These are phyloP conservation scores for Pammene fasciana DNA, from an alignment of 2,888 invertebrate species.

Conservation along the genomic window DNA sequence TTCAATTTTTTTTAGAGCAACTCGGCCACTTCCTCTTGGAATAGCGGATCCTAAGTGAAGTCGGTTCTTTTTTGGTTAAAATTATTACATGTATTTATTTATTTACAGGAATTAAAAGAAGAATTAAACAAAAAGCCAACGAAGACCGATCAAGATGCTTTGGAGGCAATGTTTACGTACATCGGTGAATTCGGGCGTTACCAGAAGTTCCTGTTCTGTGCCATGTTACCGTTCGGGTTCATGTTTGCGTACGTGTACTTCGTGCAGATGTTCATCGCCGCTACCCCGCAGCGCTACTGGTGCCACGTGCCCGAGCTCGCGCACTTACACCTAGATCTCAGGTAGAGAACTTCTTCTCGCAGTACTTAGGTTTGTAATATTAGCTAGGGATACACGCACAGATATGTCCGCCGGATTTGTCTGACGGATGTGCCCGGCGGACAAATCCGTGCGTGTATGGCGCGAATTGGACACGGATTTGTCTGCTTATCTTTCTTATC, in stretches of 20 bases:
- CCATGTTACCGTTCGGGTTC: constrained; percentile 56
- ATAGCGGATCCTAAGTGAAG: too few species aligned
- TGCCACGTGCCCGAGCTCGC: constrained; percentile 60
- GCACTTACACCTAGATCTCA: constrained; percentile 53
- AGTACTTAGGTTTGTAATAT: too few species aligned
- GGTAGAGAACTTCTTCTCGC: constrained; percentile 38
- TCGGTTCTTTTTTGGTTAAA: too few species aligned
- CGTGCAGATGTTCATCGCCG: constrained; percentile 62
- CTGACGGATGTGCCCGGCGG: too few species aligned
- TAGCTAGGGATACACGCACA: too few species aligned
- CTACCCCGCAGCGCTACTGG: constrained; percentile 64
- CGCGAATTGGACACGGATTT: too few species aligned
- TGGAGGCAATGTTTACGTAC: constrained; percentile 60
- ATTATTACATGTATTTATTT: too few species aligned
- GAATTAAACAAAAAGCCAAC: constrained; percentile 49
- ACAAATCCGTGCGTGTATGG: too few species aligned
- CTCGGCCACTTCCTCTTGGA: too few species aligned
- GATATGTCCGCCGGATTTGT: too few species aligned
- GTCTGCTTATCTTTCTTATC: too few species aligned
- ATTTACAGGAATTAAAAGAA: constrained; percentile 55
- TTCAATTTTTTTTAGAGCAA: too few species aligned
- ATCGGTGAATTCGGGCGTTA: constrained; percentile 56
- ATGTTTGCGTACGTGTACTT: constrained; percentile 58
- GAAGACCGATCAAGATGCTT: constrained; percentile 55
- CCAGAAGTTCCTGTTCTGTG: constrained; percentile 53